Base-by-base conservation (phyloP, 2,888 invertebrate genomes). In the Epistrophe grossulariae region DNA sequence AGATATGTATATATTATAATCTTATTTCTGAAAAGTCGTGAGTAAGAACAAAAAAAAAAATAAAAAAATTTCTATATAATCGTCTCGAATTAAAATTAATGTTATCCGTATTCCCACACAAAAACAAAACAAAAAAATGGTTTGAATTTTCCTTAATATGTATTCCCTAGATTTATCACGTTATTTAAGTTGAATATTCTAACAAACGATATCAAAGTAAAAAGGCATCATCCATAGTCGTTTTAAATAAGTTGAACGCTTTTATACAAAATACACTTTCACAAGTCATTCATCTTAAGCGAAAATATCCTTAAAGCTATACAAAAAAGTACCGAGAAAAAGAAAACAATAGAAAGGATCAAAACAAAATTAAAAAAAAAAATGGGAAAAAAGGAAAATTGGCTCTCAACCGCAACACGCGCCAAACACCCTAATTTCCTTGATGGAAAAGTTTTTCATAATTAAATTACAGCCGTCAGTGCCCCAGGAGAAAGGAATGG, bases 381-480 rank as follows among this genome's bases (percentile, higher is more conserved):
- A 35, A 35, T 35, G 35, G 8, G 35, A 35, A 72, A n/a, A 45
- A 59, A 50, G 17, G 60, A 66, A 84, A 83, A 83, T 72, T 76
- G 79, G 60, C 76, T 82, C 79, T 87, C 79, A 83, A 83, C 87
- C 87, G 76, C 79, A 83, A 83, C 68, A 83, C 79, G 83, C 87
- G 52, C 52, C 52, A 76, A 62, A 71, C 87, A 83, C 83, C 85
- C 78, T 76, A 83, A 79, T 87, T 76, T 87, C 79, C 79, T 79
- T 87, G 87, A 87, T 87, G 87, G 79, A 87, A 87, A 87, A 87
- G 76, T 83, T 87, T 87, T 87, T 83, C 87, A 87, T 87, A 87
- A 87, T 87, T 87, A 87, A 87, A 87, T 87, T 87, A 87, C 87
- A 87, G 83, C 87, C 87, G 79, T 87, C 87, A 87, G 83, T 83